Evolutionary conservation across 92 coral and sea anemone genomes (phyloP), one percentile per base, ranked within the genome.

Genomic region (Palythoa heliodiscus): DNA sequence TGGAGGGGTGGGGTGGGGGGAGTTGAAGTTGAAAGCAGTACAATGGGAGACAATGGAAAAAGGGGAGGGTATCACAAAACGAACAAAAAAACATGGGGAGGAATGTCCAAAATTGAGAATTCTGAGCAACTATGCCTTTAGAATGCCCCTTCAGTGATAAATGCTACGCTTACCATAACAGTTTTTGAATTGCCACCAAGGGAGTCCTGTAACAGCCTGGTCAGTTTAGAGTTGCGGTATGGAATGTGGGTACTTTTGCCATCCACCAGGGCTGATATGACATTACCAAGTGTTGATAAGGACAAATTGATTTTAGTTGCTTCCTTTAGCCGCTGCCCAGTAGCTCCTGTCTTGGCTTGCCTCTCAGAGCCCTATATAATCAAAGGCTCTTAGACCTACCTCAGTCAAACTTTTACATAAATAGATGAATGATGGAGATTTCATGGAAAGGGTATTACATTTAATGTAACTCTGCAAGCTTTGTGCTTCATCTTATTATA

Each of bases 161-260:
- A 63, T 15, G 7, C n/a, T 2, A 1, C 20, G 7, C 69, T 20
- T 88, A 96, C 98, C 99, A 96, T 96, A 3, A 96, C 96, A 77
- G 99, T 96, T 63, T 96, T 96, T 47, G 99, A 96, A 85, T 96
- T 96, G 38, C 99, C 99, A 29, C 99, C 99, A 16, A 96, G 75
- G 0, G 99, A 96, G 84, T 96, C 99, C 78, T 96, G 99, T 52
- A 96, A 92, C 25, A 96, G 87, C 39, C 99, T 92, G 43, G 99
- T 96, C 67, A 96, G 92, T 79, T 96, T 96, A 37, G 99, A 96
- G 86, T 96, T 96, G 74, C 99, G 87, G 90, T 96, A 96, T n/a
- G 99, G 99, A 77, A 96, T 96, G 70, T 96, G 99, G 10, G 99
- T 96, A 54, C 99, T 96, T 85, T 93, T 96, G 70, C 99, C 99